Evolutionary conservation across 2,113 vertebrate genomes (phyloP).

Genomic region (Calidris pygmaea): DNA sequence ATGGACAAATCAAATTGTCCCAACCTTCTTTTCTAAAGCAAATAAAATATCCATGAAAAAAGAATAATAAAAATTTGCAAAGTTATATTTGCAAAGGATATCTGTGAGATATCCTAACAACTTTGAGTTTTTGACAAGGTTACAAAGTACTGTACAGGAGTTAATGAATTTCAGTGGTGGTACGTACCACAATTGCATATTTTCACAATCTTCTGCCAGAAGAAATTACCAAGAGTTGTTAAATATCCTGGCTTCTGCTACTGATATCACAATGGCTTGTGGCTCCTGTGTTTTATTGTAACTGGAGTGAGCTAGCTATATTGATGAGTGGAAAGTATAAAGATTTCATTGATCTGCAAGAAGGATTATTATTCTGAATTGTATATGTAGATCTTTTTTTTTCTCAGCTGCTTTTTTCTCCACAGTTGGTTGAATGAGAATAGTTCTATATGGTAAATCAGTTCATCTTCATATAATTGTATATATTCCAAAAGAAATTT

Average conservation of each 20-base stretch:
- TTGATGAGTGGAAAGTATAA: neutral
- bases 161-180: neutral
- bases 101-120: neutral
- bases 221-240: neutral
- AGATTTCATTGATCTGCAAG: neutral
- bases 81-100: neutral
- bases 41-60: neutral
- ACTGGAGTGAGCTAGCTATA: neutral
- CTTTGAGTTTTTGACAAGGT: neutral
- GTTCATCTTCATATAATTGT: neutral
- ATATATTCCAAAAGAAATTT: neutral
- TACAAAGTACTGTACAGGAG: neutral
- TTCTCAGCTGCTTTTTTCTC: neutral
- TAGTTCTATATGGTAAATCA: neutral
- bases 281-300: neutral
- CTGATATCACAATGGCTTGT: accelerated
- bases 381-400: neutral
- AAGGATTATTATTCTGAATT: neutral
- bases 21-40: neutral
- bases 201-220: neutral
- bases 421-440: neutral
- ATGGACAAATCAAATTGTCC: neutral
- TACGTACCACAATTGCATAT: neutral
- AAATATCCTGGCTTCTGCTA: neutral
- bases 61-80: neutral